These are phyloP conservation scores for Podarcis raffonei DNA, from an alignment of 2,113 vertebrate species.

Conservation along the genomic window DNA sequence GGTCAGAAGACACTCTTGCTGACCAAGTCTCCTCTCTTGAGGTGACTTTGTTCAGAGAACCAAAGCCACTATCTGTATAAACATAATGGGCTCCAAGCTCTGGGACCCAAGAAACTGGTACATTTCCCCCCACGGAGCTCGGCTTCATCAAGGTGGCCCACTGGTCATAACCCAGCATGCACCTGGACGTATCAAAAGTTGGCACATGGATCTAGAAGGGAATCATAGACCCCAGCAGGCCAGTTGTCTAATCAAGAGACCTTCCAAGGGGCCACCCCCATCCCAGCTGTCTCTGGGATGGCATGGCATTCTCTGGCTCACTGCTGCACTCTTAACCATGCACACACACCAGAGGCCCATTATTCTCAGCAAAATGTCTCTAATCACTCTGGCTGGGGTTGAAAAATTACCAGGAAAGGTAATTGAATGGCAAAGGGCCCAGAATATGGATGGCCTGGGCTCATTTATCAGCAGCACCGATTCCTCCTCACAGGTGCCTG, in stretches of 20 bases:
- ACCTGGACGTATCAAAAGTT: not conserved
- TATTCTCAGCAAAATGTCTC: conserved; percentile 22
- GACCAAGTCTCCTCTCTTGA: not conserved
- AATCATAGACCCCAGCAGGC: not conserved
- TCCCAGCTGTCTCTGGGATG: conserved; percentile 3
- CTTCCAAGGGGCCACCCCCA: not conserved
- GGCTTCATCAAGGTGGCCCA: not conserved
- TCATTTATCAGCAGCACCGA: conserved; percentile 23
- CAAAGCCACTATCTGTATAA: too few species aligned
- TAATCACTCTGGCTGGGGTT: conserved; percentile 1
- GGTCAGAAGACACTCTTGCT: not conserved
- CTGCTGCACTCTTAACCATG: not conserved
- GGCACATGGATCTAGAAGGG: not conserved
- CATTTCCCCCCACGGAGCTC: not conserved
- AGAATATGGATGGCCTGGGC: not conserved
- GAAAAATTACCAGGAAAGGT: conserved; percentile 11
- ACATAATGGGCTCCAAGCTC: too few species aligned
- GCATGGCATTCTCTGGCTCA: not conserved
- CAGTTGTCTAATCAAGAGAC: not conserved
- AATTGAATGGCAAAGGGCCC: conserved; percentile 28
- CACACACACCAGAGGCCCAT: not conserved
- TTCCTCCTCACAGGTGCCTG: not conserved
- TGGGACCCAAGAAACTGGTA: not conserved
- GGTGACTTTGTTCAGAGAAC: not conserved
- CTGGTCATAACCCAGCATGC: not conserved